These are phyloP conservation scores for Miichthys miiuy DNA, from an alignment of 2,797 vertebrate genomes.

Conservation along the genomic window DNA sequence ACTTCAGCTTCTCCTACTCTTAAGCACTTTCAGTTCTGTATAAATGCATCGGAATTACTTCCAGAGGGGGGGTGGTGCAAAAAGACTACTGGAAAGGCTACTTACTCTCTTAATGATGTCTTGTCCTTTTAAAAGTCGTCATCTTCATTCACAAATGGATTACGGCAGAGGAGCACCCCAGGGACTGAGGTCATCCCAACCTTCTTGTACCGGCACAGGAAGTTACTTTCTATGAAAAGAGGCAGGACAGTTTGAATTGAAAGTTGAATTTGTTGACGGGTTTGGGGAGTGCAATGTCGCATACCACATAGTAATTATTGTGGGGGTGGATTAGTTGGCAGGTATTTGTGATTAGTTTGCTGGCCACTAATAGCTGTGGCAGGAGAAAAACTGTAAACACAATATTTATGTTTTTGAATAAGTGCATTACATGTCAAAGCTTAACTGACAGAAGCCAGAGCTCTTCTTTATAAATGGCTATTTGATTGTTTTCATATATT, in stretches of 20 bases:
- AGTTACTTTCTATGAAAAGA: constrained; percentile 79
- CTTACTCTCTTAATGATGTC: constrained; percentile 88
- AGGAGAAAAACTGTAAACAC: constrained; percentile 38
- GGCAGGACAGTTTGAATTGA: constrained; percentile 66
- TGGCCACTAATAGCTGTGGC: constrained; percentile 47
- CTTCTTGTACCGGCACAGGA: constrained; percentile 78
- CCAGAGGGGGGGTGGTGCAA: constrained; percentile 74
- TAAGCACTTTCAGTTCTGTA: constrained; percentile 84
- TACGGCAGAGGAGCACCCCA: constrained; percentile 74
- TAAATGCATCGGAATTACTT: constrained; percentile 86
- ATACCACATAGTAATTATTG: constrained; percentile 57
- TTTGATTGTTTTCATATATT: constrained; percentile 43
- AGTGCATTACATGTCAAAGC: constrained; percentile 14
- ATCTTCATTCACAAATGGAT: constrained; percentile 86
- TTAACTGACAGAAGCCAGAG: constrained; percentile 13
- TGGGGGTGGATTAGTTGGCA: constrained; percentile 56
- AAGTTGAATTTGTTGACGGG: constrained; percentile 69
- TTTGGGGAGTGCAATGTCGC: constrained; percentile 22
- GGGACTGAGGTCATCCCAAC: constrained; percentile 83
- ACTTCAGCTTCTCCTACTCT: constrained; percentile 80
- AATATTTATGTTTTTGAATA: constrained; percentile 46
- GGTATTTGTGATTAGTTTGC: constrained; percentile 63
- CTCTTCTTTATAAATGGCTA: constrained; percentile 23
- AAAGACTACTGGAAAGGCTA: constrained; percentile 85
- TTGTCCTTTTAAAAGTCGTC: constrained; percentile 88